Conservation (phyloP, 2,888 invertebrate genomes). For the Drosophila differens region DNA sequence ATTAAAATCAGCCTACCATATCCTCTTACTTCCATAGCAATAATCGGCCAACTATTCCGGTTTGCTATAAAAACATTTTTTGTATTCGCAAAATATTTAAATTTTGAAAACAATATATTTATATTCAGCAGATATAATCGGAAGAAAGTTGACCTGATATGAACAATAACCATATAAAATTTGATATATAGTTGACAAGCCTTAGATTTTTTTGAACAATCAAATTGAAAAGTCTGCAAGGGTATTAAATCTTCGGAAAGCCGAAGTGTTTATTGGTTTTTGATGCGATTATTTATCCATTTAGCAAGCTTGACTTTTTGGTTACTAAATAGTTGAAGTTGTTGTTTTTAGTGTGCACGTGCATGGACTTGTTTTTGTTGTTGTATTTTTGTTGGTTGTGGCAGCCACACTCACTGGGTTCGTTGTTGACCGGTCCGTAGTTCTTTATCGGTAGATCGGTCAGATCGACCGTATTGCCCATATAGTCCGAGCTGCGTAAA, state of each 20-base stretch:
- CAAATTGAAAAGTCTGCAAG: constrained; percentile 21
- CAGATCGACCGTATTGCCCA: constrained; percentile 87
- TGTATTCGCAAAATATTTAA: neutral
- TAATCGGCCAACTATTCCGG: neutral
- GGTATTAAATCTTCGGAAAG: constrained; percentile 1
- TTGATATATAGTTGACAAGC: neutral
- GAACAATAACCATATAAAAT: neutral
- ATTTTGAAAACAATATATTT: neutral
- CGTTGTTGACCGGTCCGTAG: constrained; percentile 91
- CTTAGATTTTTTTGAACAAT: neutral
- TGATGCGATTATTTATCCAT: constrained; percentile 16
- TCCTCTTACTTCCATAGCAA: neutral
- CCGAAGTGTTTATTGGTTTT: neutral
- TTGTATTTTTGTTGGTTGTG: constrained; percentile 33
- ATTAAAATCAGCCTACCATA: neutral
- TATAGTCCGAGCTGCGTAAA: constrained; percentile 88
- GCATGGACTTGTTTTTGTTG: constrained; percentile 53
- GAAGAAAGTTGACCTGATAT: neutral
- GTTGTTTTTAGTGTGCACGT: constrained; percentile 71
- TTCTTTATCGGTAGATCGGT: constrained; percentile 87
- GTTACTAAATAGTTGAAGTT: constrained; percentile 25
- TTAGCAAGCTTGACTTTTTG: constrained; percentile 37
- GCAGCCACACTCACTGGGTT: constrained; percentile 89
- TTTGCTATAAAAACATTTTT: neutral
- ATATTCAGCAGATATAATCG: neutral